These are phyloP conservation scores for Selenia dentaria DNA, from an alignment of 2,888 invertebrate species.

Conservation along the genomic window DNA sequence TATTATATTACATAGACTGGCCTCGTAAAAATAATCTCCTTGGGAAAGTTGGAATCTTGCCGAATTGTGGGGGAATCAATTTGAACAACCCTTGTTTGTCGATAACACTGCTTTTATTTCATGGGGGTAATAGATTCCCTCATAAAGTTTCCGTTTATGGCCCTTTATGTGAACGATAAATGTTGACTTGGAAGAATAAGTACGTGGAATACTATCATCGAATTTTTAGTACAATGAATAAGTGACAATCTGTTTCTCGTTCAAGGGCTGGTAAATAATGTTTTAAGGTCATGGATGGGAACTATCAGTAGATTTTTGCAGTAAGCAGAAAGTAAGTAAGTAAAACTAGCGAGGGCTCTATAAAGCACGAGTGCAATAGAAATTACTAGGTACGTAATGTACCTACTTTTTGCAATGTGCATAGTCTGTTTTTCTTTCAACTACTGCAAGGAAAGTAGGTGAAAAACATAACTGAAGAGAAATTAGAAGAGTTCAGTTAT, in stretches of 20 bases:
- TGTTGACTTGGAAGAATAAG: conserved; percentile 16
- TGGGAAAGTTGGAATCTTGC: conserved; percentile 16
- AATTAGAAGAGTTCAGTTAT: too few species aligned
- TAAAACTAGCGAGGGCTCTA: too few species aligned
- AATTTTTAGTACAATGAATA: conserved; percentile 7
- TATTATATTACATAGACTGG: conserved; percentile 9
- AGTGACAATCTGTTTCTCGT: conserved; percentile 12
- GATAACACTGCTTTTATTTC: conserved; percentile 35
- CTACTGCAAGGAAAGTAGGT: too few species aligned
- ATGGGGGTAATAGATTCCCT: conserved; percentile 31
- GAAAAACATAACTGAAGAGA: too few species aligned
- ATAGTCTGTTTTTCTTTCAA: too few species aligned
- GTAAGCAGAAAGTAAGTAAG: too few species aligned
- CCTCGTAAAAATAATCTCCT: conserved; percentile 22
- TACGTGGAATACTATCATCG: conserved; percentile 9
- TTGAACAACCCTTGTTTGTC: conserved; percentile 34
- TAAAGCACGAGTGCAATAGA: too few species aligned
- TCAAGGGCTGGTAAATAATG: not conserved
- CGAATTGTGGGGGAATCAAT: conserved; percentile 27
- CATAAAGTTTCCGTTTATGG: conserved; percentile 35
- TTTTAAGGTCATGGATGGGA: too few species aligned
- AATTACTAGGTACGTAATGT: too few species aligned
- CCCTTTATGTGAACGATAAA: conserved; percentile 26
- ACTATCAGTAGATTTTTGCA: too few species aligned
- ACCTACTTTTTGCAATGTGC: too few species aligned